These are phyloP conservation scores for Lottia gigantea DNA, from an alignment of 2,888 invertebrate genomes.

Conservation along the genomic window DNA sequence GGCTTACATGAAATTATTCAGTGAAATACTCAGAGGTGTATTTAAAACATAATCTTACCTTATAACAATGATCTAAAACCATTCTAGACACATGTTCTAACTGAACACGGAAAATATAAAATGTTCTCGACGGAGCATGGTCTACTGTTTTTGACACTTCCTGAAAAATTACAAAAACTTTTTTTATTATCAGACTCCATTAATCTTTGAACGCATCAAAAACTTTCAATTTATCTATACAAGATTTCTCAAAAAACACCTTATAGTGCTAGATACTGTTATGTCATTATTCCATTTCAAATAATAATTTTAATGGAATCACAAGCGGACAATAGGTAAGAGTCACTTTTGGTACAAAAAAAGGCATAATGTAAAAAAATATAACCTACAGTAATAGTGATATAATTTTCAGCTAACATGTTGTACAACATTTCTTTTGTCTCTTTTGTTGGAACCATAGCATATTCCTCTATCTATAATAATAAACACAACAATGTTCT, in stretches of 20 bases:
- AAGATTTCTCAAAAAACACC: too few species aligned
- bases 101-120: slow-evolving; percentile 81
- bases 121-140: slow-evolving; percentile 83
- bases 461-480: slow-evolving; percentile 87
- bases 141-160: slow-evolving; percentile 73
- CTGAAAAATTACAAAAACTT: slow-evolving; percentile 51
- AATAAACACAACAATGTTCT: neutral
- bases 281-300: too few species aligned
- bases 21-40: too few species aligned
- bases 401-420: slow-evolving; percentile 82
- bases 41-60: slow-evolving; percentile 65
- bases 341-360: too few species aligned
- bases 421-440: slow-evolving; percentile 89
- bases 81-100: slow-evolving; percentile 77
- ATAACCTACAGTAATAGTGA: slow-evolving; percentile 70
- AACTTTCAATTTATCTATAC: too few species aligned
- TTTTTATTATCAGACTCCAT: too few species aligned
- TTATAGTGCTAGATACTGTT: too few species aligned
- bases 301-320: too few species aligned
- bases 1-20: too few species aligned
- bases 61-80: slow-evolving; percentile 79
- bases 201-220: too few species aligned
- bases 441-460: slow-evolving; percentile 94
- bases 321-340: too few species aligned
- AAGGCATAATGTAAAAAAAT: neutral